Evolutionary conservation across 2,888 invertebrate species (phyloP).

Genomic region (Frankliniella fusca): DNA sequence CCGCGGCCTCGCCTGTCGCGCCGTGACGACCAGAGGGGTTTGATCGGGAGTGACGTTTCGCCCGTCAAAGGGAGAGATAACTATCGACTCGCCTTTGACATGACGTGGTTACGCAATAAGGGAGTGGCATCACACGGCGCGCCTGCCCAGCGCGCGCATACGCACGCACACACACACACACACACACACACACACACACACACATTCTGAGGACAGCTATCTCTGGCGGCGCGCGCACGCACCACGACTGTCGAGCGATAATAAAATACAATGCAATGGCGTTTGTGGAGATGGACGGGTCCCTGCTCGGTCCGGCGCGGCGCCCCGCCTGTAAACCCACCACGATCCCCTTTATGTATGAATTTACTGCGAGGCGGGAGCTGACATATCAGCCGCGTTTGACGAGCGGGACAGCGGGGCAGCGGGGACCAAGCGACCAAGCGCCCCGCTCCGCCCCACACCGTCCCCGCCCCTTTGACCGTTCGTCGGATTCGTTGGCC

Average conservation of each 20-base stretch:
- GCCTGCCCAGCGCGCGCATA: no score
- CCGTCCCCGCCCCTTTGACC: background rate
- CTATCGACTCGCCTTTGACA: background rate
- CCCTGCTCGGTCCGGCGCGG: background rate
- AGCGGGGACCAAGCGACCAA: no score
- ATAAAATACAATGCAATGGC: background rate
- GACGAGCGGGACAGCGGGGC: background rate
- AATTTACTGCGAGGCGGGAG: background rate
- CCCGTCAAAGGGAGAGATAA: background rate
- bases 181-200: background rate
- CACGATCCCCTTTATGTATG: background rate
- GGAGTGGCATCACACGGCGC: no score
- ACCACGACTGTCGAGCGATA: background rate
- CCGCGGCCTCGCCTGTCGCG: no score
- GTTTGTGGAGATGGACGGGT: background rate
- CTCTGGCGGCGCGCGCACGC: background rate
- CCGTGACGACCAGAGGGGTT: background rate
- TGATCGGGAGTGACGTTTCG: background rate
- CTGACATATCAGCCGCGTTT: background rate
- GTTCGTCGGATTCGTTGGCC: background rate
- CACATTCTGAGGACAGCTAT: no score
- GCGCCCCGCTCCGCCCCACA: background rate
- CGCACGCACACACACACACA: no score
- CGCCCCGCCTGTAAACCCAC: background rate
- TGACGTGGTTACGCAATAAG: background rate